phyloP scores from a whole-genome alignment of 2,888 invertebrate genomes.

The Nephrotoma guestfalica region DNA sequence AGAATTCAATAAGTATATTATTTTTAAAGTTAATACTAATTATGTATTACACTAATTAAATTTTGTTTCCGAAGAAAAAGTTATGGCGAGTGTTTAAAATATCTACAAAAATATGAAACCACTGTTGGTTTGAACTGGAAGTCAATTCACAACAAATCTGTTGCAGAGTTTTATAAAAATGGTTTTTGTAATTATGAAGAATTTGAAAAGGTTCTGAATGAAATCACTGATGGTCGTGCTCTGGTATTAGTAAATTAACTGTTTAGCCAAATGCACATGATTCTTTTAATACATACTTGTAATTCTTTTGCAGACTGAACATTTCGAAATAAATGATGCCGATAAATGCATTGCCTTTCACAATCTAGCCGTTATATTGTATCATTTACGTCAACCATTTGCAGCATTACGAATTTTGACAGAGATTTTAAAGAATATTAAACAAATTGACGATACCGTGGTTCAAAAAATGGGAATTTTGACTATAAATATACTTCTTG shows the following conservation, averaged over 20 bases:
- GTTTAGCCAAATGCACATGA: neutral
- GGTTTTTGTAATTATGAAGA: constrained; percentile 58
- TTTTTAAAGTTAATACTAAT: neutral
- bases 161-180: constrained; percentile 64
- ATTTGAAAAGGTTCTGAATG: constrained; percentile 50
- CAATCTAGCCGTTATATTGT: constrained; percentile 28
- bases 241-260: constrained; percentile 5
- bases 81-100: constrained; percentile 6
- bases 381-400: constrained; percentile 26
- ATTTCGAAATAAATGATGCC: neutral
- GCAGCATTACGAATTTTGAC: constrained; percentile 24
- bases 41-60: neutral
- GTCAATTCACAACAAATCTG: constrained; percentile 68
- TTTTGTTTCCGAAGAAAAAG: constrained; percentile 3
- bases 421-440: constrained; percentile 21
- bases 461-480: constrained; percentile 24
- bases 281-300: neutral
- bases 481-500: constrained; percentile 24
- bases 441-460: constrained; percentile 22
- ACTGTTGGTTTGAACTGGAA: constrained; percentile 1
- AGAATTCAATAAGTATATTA: neutral
- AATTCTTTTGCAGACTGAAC: neutral
- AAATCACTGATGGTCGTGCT: constrained; percentile 19
- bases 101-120: constrained; percentile 5
- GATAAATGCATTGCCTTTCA: constrained; percentile 7